phyloP scores from a whole-genome alignment of 2,113 vertebrate species.

The Alligator sinensis region DNA sequence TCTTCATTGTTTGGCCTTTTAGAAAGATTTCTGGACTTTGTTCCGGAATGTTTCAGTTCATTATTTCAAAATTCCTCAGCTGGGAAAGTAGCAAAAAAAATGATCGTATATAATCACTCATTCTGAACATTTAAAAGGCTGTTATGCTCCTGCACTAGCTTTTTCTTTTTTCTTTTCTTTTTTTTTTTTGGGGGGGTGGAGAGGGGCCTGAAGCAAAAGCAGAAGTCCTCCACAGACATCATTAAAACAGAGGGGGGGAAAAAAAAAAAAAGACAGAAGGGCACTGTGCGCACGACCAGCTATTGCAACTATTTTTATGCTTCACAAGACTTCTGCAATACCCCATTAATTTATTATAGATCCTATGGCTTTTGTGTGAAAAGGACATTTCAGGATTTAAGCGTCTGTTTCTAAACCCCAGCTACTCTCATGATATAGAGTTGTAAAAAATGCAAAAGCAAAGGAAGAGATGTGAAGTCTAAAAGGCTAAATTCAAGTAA shows the following conservation, averaged over 20 bases:
- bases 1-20: conserved; percentile 3
- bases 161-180: no score
- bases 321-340: not conserved
- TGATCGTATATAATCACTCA: not conserved
- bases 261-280: not conserved
- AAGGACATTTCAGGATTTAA: not conserved
- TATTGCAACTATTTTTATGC: not conserved
- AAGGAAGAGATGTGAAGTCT: not conserved
- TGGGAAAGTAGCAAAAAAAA: conserved; percentile 23
- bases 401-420: not conserved
- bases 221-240: not conserved
- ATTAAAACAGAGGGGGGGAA: not conserved
- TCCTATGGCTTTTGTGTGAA: not conserved
- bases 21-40: conserved; percentile 42
- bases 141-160: not conserved
- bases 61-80: not conserved
- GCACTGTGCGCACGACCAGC: not conserved
- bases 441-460: not conserved
- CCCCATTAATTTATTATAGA: not conserved
- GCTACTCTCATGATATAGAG: not conserved
- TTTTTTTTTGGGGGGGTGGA: not conserved
- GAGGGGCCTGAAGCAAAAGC: not conserved
- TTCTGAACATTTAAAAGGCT: not conserved
- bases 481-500: not conserved
- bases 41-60: conserved; percentile 10